Base-by-base conservation (phyloP, 1,140 invertebrate genomes). In the Leptopilina boulardi region DNA sequence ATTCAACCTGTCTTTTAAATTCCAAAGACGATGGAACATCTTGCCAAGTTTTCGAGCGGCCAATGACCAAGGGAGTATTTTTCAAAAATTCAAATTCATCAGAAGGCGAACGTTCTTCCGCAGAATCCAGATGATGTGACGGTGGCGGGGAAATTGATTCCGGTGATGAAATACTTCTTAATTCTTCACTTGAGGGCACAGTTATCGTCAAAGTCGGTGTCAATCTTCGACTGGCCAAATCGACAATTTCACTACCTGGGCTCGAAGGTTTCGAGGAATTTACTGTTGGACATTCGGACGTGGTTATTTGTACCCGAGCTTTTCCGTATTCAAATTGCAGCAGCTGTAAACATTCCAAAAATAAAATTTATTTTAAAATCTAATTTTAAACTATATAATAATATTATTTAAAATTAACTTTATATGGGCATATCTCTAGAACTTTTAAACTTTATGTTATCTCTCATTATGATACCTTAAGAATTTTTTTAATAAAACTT, bases 181-280 rank as follows among this genome's bases (percentile, higher is more conserved):
- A 80, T 80, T 94, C 93, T 79, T 93, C 92, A 38, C 90, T 93
- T 0, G 93, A 93, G 3, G 93, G 93, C 83, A 93, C 91, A 0
- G 93, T 93, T 9, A 93, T 86, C 0, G 93, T 94, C 51, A 94
- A 80, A 0, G 87, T 91, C 0, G 93, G 92, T 13, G 91, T 89
- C 9, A 87, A 81, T 71, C 86, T 87, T 70, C 84, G 88, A 13
- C 81, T 30, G 11, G 82, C 73, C 9, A 84, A 44, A 47, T 84
- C 82, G 3, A 76, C 23, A 44, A 79, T 59, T 47, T 82, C 80
- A 71, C 75, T 19, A 1, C 56, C 56, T 74, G 75, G 71, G 10
- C 44, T 59, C 21, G 56, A 59, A 26, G 56, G 56, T 23, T 38
- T 70, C 47, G 76, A 75, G 13, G 72, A 72, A 21, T 18, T 74